Evolutionary conservation across 2,797 vertebrate species (phyloP), one percentile per base, ranked within the genome.

Genomic region (Lycodopsis pacificus): DNA sequence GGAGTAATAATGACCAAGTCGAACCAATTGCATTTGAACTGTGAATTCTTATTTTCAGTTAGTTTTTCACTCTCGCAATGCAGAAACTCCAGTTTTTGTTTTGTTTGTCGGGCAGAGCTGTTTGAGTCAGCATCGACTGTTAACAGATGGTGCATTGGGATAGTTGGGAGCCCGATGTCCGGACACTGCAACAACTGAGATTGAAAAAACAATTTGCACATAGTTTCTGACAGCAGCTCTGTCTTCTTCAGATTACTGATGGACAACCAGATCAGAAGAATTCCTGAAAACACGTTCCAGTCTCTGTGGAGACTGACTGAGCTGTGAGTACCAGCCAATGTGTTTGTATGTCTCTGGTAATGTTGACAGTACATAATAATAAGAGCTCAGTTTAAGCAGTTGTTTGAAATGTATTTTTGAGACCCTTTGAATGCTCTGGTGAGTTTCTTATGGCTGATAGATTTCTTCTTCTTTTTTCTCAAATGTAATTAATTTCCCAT

Each of bases 231-330:
- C 79, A 17, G 46, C 57, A 56, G 22, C 20, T 84, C 48, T 79
- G 19, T 68, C 51, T 56, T 66, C 4, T 84, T 63, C 76, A 97
- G 93, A 73, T 94, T 94, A 84, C 91, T 97, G 84, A 94, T 92
- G 89, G 91, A 93, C 94, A 97, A 97, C 94, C 80, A 89, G 92
- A 96, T 97, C 93, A 71, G 15, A 57, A 89, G 79, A 68, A 80
- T 97, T 82, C 94, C 95, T 72, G 95, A 95, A 91, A 96, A 95
- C 90, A 95, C 86, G 32, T 97, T 97, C 91, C 92, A 94, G 82
- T 95, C 94, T 83, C 90, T 96, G 85, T 93, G 93, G 93, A 91
- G 93, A 80, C 89, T 96, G 79, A 93, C 86, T 58, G 93, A 96
- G 88, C 92, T 95, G 93, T 93, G 85, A 96, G 95, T 93, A 44